These are phyloP conservation scores for Trichogramma evanescens DNA, from an alignment of 2,888 invertebrate species.

Conservation along the genomic window DNA sequence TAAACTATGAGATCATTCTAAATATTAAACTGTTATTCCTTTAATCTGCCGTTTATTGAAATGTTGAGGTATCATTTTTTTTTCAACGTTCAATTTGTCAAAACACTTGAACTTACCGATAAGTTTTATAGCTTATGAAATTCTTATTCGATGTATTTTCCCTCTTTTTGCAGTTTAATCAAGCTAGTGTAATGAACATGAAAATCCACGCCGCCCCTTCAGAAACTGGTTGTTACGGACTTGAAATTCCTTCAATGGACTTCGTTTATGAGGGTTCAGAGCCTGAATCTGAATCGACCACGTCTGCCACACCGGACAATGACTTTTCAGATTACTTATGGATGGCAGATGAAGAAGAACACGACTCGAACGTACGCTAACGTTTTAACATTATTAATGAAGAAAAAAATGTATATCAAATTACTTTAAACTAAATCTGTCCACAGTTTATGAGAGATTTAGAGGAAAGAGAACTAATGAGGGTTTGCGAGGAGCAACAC, in stretches of 20 bases:
- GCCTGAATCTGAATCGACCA: conserved; percentile 45
- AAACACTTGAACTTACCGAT: too few species aligned
- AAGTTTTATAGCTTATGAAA: too few species aligned
- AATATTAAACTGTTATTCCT: too few species aligned
- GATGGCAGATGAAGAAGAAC: conserved; percentile 93
- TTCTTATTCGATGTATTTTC: too few species aligned
- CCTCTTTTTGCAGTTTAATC: too few species aligned
- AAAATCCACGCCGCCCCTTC: conserved; percentile 45
- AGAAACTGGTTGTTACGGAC: conserved; percentile 46
- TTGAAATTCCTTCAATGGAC: conserved; percentile 42
- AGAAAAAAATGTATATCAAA: conserved; percentile 45
- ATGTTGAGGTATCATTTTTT: too few species aligned
- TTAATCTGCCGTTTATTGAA: too few species aligned
- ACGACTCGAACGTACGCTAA: conserved; percentile 71
- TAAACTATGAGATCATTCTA: too few species aligned
- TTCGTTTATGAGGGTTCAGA: conserved; percentile 26
- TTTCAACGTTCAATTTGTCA: too few species aligned
- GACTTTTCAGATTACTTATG: conserved; percentile 89
- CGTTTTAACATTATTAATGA: not conserved
- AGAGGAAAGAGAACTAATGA: conserved; percentile 81
- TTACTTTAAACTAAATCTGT: conserved; percentile 53
- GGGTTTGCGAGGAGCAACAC: conserved; percentile 64
- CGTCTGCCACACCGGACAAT: conserved; percentile 49
- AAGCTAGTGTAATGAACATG: conserved; percentile 35
- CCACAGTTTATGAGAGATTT: conserved; percentile 52